A percentile compares a stretch with the other conserved stretches of the same genome.
Conservation (phyloP, 2,113 vertebrate species). For the Choloepus hoffmanni region DNA sequence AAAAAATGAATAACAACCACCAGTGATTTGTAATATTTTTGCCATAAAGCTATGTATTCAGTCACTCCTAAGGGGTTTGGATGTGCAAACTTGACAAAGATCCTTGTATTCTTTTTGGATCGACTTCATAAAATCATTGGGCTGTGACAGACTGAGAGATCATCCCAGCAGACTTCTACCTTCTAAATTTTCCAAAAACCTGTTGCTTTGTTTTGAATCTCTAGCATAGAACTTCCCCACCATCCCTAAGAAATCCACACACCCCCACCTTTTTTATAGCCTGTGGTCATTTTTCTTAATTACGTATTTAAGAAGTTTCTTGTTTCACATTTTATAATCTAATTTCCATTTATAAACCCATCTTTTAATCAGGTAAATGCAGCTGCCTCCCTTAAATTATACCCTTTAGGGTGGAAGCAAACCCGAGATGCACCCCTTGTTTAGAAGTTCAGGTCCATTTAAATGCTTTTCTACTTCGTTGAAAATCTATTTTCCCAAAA, state of each 20-base stretch:
- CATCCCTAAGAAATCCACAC: not conserved
- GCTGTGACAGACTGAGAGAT: not conserved
- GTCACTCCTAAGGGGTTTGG: not conserved
- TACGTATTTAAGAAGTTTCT: not conserved
- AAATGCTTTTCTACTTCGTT: not conserved
- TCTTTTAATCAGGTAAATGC: not conserved
- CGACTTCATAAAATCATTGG: not conserved
- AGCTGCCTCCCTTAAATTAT: not conserved
- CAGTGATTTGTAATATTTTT: conserved; percentile 50
- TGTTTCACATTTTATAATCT: not conserved
- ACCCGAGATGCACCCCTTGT: not conserved
- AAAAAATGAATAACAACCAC: conserved; percentile 23
- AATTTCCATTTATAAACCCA: not conserved
- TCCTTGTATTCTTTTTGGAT: not conserved
- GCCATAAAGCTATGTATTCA: not conserved
- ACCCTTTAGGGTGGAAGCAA: not conserved
- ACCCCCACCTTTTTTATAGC: not conserved
- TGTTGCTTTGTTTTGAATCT: not conserved
- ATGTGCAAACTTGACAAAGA: not conserved
- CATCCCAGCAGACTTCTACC: not conserved
- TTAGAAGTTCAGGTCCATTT: not conserved
- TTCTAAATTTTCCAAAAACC: not conserved
- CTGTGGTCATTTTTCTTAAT: not conserved
- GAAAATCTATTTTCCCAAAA: not conserved
- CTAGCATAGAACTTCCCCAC: not conserved